Evolutionary conservation across 2,888 invertebrate genomes (phyloP), one percentile per base, ranked within the genome.

Genomic region (Allygus modestus): DNA sequence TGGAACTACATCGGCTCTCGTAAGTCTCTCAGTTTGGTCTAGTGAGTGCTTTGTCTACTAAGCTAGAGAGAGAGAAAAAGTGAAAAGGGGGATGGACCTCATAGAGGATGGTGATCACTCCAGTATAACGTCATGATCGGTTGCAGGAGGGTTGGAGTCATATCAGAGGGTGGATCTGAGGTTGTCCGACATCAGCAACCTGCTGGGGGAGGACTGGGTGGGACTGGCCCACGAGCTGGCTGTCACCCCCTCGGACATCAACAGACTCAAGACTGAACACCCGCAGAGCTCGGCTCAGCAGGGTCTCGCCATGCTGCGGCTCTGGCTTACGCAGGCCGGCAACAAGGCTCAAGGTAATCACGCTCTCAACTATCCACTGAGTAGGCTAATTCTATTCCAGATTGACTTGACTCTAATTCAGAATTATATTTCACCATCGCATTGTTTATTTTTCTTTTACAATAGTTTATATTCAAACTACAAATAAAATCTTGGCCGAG

Each of bases 251-350:
- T 93, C 94, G 15, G 96, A 97, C 89, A 94, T 96, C 83, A 93
- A 94, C 88, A 92, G 94, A 86, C 95, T 97, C 87, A 94, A 95
- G 89, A 93, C 93, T 73, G 94, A 96, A 89, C 94, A 95, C 89
- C 94, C 94, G 12, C 94, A 94, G 87, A 94, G 94, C 88, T 93
- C 94, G 85, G 94, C 94, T 65, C 94, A 96, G 89, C 96, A 96
- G 91, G 95, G 96, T 12, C 94, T 96, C 89, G 92, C 92, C 75
- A 93, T 94, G 93, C 90, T 94, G 77, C 91, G 93, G 84, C 90
- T 93, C 88, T 94, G 93, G 91, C 91, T 93, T 87, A 91, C 92
- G 54, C 92, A 93, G 87, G 90, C 91, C n/a, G 91, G 91, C 79
- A 92, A 91, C 87, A 91, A 91, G 88, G 91, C 91, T 82, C 88